A percentile compares a stretch with the other conserved stretches of the same genome.
These are phyloP conservation scores for Simalia tracyae DNA, from an alignment of 2,797 vertebrate genomes.

Conservation along the genomic window DNA sequence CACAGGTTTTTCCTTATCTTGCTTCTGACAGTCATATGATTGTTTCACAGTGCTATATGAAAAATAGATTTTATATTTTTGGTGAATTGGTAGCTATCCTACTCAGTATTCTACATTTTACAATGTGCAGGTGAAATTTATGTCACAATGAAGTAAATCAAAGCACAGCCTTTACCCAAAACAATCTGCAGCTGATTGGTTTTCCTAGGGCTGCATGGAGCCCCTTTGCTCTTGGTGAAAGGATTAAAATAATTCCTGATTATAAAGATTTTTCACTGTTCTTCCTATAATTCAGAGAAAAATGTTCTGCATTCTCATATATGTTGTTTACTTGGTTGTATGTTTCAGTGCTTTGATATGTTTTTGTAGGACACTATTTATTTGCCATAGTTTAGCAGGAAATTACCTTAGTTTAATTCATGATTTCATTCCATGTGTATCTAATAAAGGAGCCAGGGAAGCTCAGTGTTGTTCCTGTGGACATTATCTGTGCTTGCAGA, in stretches of 20 bases:
- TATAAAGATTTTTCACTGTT: neutral
- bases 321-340: neutral
- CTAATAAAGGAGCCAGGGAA: neutral
- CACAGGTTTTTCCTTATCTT: slow-evolving; percentile 6
- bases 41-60: slow-evolving; percentile 26
- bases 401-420: neutral
- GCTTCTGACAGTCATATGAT: slow-evolving; percentile 7
- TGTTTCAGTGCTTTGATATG: neutral
- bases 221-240: neutral
- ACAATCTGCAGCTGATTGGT: slow-evolving; percentile 33
- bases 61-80: slow-evolving; percentile 22
- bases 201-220: slow-evolving; percentile 20
- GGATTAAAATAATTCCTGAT: slow-evolving; percentile 11
- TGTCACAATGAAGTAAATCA: slow-evolving; percentile 37
- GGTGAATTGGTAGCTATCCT: slow-evolving; percentile 11
- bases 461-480: neutral
- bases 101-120: slow-evolving; percentile 47
- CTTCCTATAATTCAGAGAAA: neutral
- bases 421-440: neutral
- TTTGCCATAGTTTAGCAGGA: neutral
- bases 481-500: too few relatives aligned
- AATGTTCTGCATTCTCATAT: neutral
- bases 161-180: slow-evolving; percentile 37
- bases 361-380: neutral
- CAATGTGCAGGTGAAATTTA: slow-evolving; percentile 41